Evolutionary conservation across 1,140 invertebrate genomes (phyloP).

Genomic region (Homalodisca vitripennis): DNA sequence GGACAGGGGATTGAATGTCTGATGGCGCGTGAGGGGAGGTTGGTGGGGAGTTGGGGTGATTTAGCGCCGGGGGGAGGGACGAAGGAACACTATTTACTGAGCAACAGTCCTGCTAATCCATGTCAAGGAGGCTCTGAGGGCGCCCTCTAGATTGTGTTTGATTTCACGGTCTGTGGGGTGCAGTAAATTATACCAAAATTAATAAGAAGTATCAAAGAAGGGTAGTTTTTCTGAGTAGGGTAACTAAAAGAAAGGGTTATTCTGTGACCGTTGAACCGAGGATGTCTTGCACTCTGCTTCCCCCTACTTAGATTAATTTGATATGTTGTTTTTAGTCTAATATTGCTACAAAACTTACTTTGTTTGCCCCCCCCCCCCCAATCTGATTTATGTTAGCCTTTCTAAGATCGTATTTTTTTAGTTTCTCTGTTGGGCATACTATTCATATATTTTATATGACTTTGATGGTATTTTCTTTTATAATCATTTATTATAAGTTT

Average conservation of each 20-base stretch:
- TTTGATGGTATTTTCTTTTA: too few species aligned
- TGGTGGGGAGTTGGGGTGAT: not conserved
- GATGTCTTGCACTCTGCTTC: too few species aligned
- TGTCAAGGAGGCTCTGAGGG: not conserved
- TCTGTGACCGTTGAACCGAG: not conserved
- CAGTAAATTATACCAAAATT: constrained; percentile 8
- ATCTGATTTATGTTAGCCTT: too few species aligned
- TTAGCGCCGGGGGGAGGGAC: not conserved
- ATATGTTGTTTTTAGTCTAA: too few species aligned
- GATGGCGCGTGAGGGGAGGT: not conserved
- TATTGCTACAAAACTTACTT: too few species aligned
- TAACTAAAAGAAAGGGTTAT: not conserved
- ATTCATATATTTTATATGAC: too few species aligned
- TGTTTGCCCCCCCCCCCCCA: too few species aligned
- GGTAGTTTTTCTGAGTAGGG: not conserved
- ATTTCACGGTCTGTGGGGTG: not conserved
- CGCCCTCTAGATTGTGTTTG: not conserved
- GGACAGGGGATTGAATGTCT: not conserved
- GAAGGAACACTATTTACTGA: not conserved
- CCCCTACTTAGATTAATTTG: too few species aligned
- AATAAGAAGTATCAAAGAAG: not conserved
- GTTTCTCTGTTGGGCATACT: too few species aligned
- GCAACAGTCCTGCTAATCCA: constrained; percentile 6
- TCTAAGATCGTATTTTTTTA: too few species aligned
- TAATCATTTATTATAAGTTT: too few species aligned